Evolutionary conservation across 2,888 invertebrate species (phyloP), one percentile per base, ranked within the genome.

Genomic region (Zaprionus bogoriensis): DNA sequence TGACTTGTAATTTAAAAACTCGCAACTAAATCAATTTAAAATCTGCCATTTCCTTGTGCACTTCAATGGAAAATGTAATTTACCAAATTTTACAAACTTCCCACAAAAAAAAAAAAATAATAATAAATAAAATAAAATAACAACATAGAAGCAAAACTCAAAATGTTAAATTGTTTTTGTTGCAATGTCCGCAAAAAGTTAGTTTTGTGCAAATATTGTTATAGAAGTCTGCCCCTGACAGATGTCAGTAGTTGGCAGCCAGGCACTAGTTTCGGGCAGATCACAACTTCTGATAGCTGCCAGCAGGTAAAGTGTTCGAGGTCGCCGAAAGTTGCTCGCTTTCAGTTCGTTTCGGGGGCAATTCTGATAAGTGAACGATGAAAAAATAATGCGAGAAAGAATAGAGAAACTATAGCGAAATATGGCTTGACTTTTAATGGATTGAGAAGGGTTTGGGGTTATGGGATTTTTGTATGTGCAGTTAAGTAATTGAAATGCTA

Each of bases 31-130:
- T 71, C 67, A 75, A 71, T 75, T 67, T 53, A 48, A 60, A 59
- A 59, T n/a, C n/a, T n/a, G n/a, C 2, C 25, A 1, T 10, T 19
- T 32, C 23, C 41, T 57, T 67, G 67, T 61, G 52, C 69, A 70
- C 64, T 76, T 66, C 66, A 60, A 67, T 73, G 61, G 54, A 62
- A 77, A 79, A 79, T 62, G 42, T 66, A 64, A 74, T 76, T 76
- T 62, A 50, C 42, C 52, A 70, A 41, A 67, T 76, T 41, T 59
- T 45, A 61, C 58, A 7, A 76, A 73, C 58, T 74, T 55, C 45
- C 23, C 42, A 2, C 22, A 12, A 9, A 28, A 9, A 27, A 27
- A 3, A 27, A 27, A 9, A n/a, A n/a, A n/a, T n/a, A n/a, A n/a
- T n/a, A n/a, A n/a, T n/a, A n/a, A 12, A 9, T 25, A 9, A 27